Evolutionary conservation across 2,888 invertebrate species (phyloP).

Genomic region (Dastarcus helophoroides): DNA sequence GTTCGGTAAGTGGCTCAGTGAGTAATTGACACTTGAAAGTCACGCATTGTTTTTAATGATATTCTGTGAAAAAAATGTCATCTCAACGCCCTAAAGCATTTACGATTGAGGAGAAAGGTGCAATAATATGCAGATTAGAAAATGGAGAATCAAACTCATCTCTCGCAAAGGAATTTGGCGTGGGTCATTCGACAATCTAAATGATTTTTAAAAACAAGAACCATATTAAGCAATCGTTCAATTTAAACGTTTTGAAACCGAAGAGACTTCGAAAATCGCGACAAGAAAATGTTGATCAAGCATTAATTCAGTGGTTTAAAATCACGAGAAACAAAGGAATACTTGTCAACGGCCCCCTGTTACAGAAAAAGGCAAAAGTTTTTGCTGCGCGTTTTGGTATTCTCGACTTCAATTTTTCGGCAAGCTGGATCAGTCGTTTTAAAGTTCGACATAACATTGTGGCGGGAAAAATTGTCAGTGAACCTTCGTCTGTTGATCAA

Average conservation of each 20-base stretch:
- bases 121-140: constrained; percentile 12
- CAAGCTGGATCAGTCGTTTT: constrained; percentile 16
- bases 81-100: constrained; percentile 9
- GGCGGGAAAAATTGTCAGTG: constrained; percentile 14
- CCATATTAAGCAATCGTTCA: constrained; percentile 10
- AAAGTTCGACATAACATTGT: constrained; percentile 16
- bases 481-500: constrained; percentile 10
- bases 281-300: constrained; percentile 13
- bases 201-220: constrained; percentile 14
- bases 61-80: constrained; percentile 8
- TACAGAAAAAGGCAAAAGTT: constrained; percentile 16
- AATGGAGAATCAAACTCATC: constrained; percentile 10
- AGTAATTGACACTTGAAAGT: constrained; percentile 6
- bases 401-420: constrained; percentile 14
- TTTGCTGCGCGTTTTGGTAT: constrained; percentile 12
- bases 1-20: too few relatives aligned
- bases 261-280: constrained; percentile 12
- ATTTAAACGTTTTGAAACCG: constrained; percentile 12
- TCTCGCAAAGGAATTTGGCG: constrained; percentile 13
- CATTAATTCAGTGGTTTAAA: constrained; percentile 15
- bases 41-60: constrained; percentile 4
- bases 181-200: constrained; percentile 13
- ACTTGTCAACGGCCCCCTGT: constrained; percentile 15
- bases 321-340: constrained; percentile 10
- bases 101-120: constrained; percentile 13